Evolutionary conservation across 1,140 invertebrate species (phyloP), one percentile per base, ranked within the genome.

Genomic region (Pseudobourletiella spinata): DNA sequence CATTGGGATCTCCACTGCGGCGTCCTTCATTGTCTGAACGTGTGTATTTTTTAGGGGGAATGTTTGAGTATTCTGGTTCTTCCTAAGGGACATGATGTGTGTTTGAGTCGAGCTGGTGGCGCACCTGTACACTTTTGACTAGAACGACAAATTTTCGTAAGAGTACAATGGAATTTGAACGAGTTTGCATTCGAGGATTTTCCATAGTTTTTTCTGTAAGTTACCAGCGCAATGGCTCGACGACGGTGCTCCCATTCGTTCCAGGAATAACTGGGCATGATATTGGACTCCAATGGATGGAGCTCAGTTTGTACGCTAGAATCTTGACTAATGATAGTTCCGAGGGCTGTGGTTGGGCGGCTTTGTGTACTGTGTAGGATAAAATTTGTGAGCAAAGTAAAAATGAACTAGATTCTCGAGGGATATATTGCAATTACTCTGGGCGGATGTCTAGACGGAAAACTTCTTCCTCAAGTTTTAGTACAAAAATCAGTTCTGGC

Each of bases 231-330:
- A 2, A 87, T 79, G 16, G 84, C 86, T 73, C 79, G 78, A 66
- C 81, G 72, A 61, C 85, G 82, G 58, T 85, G 77, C 64, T 88
- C 83, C 87, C 88, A 91, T 61, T 89, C 77, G 73, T 86, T 87
- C 79, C 84, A 88, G 14, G 79, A 79, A 72, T 89, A 89, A 11
- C 61, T 61, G 3, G 25, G 35, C 3, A 67, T 52, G 11, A 60
- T 63, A 25, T 63, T 63, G 30, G 59, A 58, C n/a, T 51, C 32
- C 16, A 59, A 39, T 0, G 65, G 61, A 43, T 67, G 65, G 22
- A 63, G 28, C 25, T 67, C 65, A 4, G 65, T 67, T 29, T 67
- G 65, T 1, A 54, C 35, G 8, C 22, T 15, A 14, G 50, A 22
- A 24, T 26, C 26, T 6, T 48, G 46, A 16, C 22, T 16, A 8